Evolutionary conservation across 1,140 invertebrate species (phyloP).

Genomic region (Drosophila kikkawai): DNA sequence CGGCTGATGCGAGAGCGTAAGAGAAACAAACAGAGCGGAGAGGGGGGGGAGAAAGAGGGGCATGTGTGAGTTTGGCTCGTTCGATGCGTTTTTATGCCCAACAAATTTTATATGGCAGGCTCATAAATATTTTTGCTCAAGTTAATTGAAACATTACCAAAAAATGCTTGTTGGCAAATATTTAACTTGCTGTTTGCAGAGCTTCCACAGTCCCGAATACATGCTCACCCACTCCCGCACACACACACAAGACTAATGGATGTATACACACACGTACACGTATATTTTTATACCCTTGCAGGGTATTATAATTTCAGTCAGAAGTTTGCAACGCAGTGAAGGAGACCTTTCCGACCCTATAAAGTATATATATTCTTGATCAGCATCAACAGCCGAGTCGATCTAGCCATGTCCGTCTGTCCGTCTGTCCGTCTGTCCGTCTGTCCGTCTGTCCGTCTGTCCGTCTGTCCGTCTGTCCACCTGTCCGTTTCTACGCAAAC

Average conservation of each 20-base stretch:
- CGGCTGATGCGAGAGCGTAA: slow-evolving; percentile 16
- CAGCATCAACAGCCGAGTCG: too few species aligned
- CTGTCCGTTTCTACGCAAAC: too few species aligned
- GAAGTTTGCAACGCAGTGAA: too few species aligned
- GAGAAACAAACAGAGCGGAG: slow-evolving; percentile 17
- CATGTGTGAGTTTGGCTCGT: slow-evolving; percentile 1
- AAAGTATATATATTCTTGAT: too few species aligned
- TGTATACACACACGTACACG: slow-evolving; percentile 22
- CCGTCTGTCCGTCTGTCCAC: too few species aligned
- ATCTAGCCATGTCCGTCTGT: too few species aligned
- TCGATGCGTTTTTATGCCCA: slow-evolving; percentile 70
- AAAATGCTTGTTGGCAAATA: slow-evolving; percentile 77
- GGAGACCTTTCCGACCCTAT: too few species aligned
- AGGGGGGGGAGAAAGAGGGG: neutral
- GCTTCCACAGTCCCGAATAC: slow-evolving; percentile 3
- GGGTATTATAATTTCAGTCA: too few species aligned
- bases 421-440: too few species aligned
- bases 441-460: too few species aligned
- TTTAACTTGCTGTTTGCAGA: slow-evolving; percentile 54
- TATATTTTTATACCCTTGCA: too few species aligned
- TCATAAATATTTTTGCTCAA: slow-evolving; percentile 81
- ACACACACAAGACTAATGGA: slow-evolving; percentile 43
- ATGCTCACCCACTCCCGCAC: neutral
- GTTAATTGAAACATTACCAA: slow-evolving; percentile 83
- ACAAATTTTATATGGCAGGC: slow-evolving; percentile 56